phyloP scores from a whole-genome alignment of 2,113 vertebrate genomes.

The Pholis gunnellus region DNA sequence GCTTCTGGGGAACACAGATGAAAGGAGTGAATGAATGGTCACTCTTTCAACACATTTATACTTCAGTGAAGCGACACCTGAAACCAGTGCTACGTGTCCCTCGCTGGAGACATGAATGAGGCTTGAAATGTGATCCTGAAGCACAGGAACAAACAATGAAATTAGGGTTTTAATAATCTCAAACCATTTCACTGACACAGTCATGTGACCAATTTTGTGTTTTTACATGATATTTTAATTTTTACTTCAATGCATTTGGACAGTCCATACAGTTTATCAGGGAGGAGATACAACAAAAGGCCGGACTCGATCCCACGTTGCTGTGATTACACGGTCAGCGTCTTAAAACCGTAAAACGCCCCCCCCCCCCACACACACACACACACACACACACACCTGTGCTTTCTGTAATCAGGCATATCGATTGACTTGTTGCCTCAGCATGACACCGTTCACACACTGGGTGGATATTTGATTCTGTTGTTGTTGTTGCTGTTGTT shows the following conservation, averaged over 20 bases:
- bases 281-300: neutral
- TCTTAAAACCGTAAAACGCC: conserved; percentile 1
- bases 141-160: neutral
- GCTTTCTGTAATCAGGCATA: conserved; percentile 12
- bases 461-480: conserved; percentile 33
- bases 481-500: conserved; percentile 42
- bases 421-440: conserved; percentile 49
- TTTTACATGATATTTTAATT: neutral
- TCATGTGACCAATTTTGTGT: neutral
- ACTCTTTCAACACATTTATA: neutral
- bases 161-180: neutral
- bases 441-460: conserved; percentile 44
- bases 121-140: neutral
- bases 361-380: no score
- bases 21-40: neutral
- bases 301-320: neutral
- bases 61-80: neutral
- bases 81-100: neutral
- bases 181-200: no score
- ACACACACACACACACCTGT: neutral
- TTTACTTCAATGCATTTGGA: neutral
- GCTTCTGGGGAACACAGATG: neutral
- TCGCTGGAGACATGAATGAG: neutral
- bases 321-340: conserved; percentile 9
- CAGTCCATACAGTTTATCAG: neutral